Base-by-base conservation (phyloP, 23 tunicate genomes). In the Trididemnum miniatum region DNA sequence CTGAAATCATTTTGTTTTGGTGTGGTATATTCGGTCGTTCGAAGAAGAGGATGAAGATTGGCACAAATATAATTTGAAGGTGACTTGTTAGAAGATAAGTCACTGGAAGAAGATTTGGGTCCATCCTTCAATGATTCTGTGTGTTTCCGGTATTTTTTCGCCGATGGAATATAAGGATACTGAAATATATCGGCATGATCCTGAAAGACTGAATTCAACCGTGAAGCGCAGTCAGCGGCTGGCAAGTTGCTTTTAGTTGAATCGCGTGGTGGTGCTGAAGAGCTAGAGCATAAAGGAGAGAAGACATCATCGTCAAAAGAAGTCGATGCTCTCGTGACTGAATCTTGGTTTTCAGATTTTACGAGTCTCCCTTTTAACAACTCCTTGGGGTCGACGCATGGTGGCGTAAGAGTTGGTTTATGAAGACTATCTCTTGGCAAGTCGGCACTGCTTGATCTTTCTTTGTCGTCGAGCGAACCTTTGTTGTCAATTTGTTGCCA, bases 401-500 rank as follows among this genome's bases (percentile, higher is more conserved):
- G 5, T 24, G 4, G 5, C 25, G 67, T 12, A 62, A 24, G n/a
- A 26, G 5, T 26, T 22, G 26, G 4, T 3, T 62, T 24, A 62
- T 22, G n/a, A 24, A n/a, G 18, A 31, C 32, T 7, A 38, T 67
- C 75, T 31, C 38, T 37, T 32, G 79, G 20, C 31, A 39, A 31
- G 1, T 82, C 78, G 27, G 20, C 72, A 27, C 77, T 34, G 63
- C 26, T 71, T 39, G 72, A 1, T 62, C 65, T 65, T 0, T 28
- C 80, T 26, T 39, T 22, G 12, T 20, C 80, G 0, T 49, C 63
- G 7, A 26, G 62, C 34, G 28, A 27, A 28, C 18, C 77, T 15
- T 26, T 40, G 18, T 20, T 31, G 36, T 60, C 65, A 31, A 59
- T 2, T 65, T 85, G 44, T 34, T 63, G 60, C 95, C 95, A 89